These are phyloP conservation scores for Tauraco erythrolophus DNA, from an alignment of 2,113 vertebrate species.

Conservation along the genomic window DNA sequence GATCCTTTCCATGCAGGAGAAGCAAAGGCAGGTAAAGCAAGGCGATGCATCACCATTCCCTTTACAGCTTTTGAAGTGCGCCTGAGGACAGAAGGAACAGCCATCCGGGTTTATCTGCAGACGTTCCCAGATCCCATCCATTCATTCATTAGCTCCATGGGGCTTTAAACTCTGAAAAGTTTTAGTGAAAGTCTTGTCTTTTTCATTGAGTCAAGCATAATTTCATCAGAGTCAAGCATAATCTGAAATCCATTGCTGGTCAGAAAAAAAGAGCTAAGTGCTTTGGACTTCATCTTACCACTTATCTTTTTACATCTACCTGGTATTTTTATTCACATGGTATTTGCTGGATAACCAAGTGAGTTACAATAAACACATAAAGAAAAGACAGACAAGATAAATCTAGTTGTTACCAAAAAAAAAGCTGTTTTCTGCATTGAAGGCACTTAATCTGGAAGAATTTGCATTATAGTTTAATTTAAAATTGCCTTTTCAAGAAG, in stretches of 20 bases:
- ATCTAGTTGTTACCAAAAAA: background rate
- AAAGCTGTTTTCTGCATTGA: background rate
- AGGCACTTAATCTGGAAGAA: background rate
- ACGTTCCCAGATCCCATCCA: background rate
- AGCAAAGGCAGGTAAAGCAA: background rate
- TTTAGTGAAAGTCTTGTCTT: background rate
- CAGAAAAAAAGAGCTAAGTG: background rate
- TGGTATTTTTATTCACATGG: background rate
- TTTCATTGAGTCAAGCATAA: background rate
- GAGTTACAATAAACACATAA: background rate
- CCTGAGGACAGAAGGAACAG: background rate
- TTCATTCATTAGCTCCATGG: background rate
- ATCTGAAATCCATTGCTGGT: background rate
- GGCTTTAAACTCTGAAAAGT: background rate
- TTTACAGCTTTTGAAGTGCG: background rate
- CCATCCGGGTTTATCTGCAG: background rate
- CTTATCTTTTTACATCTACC: background rate
- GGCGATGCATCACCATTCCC: background rate
- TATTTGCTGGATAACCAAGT: background rate
- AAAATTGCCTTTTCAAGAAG: background rate
- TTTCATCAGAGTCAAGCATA: background rate
- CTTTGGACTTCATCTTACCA: background rate
- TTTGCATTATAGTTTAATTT: background rate
- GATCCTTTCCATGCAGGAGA: accelerated
- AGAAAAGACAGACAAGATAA: background rate